Percentiles rank a stretch among this genome's conserved stretches.
Conservation (phyloP, 2,797 vertebrate species). For the Gallirallus australis region DNA sequence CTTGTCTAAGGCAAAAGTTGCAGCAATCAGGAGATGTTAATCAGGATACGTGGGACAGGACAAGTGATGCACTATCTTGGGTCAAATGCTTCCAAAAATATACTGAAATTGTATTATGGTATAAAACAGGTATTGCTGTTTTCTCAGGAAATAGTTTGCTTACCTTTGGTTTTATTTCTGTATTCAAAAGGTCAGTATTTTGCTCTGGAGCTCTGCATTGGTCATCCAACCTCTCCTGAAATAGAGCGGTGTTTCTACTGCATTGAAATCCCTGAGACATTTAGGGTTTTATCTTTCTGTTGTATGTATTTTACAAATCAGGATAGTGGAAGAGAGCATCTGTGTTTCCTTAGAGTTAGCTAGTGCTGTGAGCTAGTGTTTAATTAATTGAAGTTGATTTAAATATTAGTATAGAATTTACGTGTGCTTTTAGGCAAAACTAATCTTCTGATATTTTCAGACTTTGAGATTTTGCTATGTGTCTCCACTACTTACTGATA, state of each 20-base stretch:
- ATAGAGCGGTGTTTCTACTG: not conserved
- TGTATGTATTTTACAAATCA: not conserved
- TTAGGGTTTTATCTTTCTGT: not conserved
- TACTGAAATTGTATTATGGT: not conserved
- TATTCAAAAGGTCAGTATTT: not conserved
- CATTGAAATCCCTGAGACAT: not conserved
- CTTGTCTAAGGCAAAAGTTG: not conserved
- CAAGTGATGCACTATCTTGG: not conserved
- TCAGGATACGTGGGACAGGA: not conserved
- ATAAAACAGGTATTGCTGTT: not conserved
- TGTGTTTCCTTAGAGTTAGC: not conserved
- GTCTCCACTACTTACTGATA: not conserved
- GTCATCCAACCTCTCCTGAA: not conserved
- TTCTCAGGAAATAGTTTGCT: not conserved
- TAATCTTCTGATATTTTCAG: conserved; percentile 15
- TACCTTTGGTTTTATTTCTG: not conserved
- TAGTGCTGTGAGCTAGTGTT: not conserved
- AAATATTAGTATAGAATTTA: not conserved
- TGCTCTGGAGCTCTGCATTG: not conserved
- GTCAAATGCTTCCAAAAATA: not conserved
- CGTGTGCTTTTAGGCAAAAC: conserved; percentile 14
- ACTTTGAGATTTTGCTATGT: not conserved
- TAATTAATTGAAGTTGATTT: conserved; percentile 13
- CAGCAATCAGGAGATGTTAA: not conserved
- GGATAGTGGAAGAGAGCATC: not conserved